Percentiles rank a stretch among this genome's conserved stretches.
These are phyloP conservation scores for Drosophila anomelani DNA, from an alignment of 2,888 invertebrate species.

Conservation along the genomic window DNA sequence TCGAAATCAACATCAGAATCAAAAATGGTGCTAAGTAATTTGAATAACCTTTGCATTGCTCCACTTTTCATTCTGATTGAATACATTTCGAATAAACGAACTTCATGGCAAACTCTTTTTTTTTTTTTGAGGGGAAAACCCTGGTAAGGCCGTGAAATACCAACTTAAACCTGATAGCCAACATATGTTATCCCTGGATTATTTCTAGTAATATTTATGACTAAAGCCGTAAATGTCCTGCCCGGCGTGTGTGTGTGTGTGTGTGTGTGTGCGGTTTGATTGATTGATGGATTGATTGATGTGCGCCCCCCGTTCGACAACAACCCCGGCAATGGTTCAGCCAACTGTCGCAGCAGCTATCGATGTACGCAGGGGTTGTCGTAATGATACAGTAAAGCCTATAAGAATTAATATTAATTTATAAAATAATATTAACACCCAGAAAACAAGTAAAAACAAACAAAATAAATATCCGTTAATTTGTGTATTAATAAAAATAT, in stretches of 20 bases:
- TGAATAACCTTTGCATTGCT: constrained; percentile 28
- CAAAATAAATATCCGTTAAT: neutral
- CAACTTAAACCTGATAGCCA: neutral
- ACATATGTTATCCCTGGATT: constrained; percentile 9
- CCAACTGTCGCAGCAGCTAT: constrained; percentile 36
- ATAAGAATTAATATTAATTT: neutral
- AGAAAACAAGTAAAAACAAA: too few species aligned
- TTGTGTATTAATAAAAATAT: too few species aligned
- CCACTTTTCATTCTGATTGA: constrained; percentile 7
- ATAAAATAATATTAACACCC: neutral
- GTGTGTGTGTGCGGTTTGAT: constrained; percentile 28
- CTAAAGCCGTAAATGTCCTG: constrained; percentile 6
- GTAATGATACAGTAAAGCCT: constrained; percentile 41
- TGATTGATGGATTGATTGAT: constrained; percentile 67
- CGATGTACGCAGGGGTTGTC: constrained; percentile 7
- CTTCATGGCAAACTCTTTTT: neutral
- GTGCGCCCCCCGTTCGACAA: constrained; percentile 30
- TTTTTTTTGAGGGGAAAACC: neutral
- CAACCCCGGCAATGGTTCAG: constrained; percentile 11
- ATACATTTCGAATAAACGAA: constrained; percentile 11
- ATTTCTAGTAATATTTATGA: constrained; percentile 10
- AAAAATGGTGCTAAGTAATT: constrained; percentile 16
- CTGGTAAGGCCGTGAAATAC: neutral
- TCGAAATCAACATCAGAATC: neutral
- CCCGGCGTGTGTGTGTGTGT: too few species aligned